phyloP scores from a whole-genome alignment of 2,888 invertebrate species.

The Nomada hirtipes region DNA sequence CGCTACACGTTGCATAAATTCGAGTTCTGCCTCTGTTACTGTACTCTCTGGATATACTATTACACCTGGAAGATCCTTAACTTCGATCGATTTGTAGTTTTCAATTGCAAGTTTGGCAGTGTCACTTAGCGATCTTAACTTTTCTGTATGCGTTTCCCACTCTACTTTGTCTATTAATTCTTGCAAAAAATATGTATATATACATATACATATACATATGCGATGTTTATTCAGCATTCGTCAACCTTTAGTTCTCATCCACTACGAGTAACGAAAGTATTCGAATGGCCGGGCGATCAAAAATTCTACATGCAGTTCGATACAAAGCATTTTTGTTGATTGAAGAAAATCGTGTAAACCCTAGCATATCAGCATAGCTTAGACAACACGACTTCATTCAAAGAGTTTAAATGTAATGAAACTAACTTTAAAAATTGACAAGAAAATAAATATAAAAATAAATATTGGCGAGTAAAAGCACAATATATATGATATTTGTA shows the following conservation, averaged over 20 bases:
- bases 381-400: too few relatives aligned
- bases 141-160: conserved; percentile 81
- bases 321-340: too few relatives aligned
- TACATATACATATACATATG: background rate
- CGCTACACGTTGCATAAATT: background rate
- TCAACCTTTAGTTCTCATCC: too few relatives aligned
- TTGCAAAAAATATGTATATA: conserved; percentile 46
- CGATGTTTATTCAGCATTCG: background rate
- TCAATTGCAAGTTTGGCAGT: conserved; percentile 77
- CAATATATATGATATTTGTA: background rate
- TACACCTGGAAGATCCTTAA: conserved; percentile 76
- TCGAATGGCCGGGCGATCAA: too few relatives aligned
- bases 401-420: too few relatives aligned
- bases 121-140: conserved; percentile 75
- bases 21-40: conserved; percentile 1
- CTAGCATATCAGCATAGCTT: too few relatives aligned
- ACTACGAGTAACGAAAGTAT: too few relatives aligned
- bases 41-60: conserved; percentile 76
- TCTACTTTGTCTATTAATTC: conserved; percentile 78
- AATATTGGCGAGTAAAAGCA: background rate
- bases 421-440: too few relatives aligned
- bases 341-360: too few relatives aligned
- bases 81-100: conserved; percentile 70
- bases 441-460: too few relatives aligned
- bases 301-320: too few relatives aligned